Percentiles rank a stretch among this genome's conserved stretches.
phyloP scores from a whole-genome alignment of 2,888 invertebrate genomes.

The Melinopterus prodromus region DNA sequence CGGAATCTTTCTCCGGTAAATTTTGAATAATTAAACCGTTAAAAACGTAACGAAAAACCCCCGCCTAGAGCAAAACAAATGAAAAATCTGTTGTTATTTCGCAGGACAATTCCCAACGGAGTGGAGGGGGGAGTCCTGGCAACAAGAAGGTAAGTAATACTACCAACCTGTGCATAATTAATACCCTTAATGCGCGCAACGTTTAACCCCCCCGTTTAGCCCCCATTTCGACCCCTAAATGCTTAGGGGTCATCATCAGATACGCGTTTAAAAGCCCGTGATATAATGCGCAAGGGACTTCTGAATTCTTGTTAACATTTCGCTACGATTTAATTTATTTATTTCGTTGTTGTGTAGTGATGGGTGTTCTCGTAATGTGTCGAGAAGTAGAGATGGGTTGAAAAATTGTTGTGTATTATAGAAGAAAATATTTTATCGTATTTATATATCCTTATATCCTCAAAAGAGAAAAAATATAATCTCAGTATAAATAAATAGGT shows the following conservation, averaged over 20 bases:
- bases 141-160: slow-evolving; percentile 61
- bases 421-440: too few species aligned
- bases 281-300: slow-evolving; percentile 12
- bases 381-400: too few species aligned
- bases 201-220: slow-evolving; percentile 52
- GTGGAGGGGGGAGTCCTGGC: slow-evolving; percentile 61
- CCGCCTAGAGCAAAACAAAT: neutral
- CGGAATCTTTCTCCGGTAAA: neutral
- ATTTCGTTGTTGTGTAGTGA: too few species aligned
- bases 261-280: slow-evolving; percentile 43
- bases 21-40: slow-evolving; percentile 17
- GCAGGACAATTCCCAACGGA: slow-evolving; percentile 58
- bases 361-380: too few species aligned
- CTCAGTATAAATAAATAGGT: neutral
- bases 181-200: slow-evolving; percentile 40
- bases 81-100: slow-evolving; percentile 37
- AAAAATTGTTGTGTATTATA: too few species aligned
- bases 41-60: neutral
- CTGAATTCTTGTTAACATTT: neutral
- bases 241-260: neutral
- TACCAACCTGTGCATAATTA: slow-evolving; percentile 35
- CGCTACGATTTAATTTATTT: neutral
- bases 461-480: too few species aligned
- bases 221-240: neutral
- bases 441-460: too few species aligned